Percentiles rank a stretch among this genome's conserved stretches.
These are phyloP conservation scores for Catharus ustulatus DNA, from an alignment of 2,797 vertebrate genomes.

Conservation along the genomic window DNA sequence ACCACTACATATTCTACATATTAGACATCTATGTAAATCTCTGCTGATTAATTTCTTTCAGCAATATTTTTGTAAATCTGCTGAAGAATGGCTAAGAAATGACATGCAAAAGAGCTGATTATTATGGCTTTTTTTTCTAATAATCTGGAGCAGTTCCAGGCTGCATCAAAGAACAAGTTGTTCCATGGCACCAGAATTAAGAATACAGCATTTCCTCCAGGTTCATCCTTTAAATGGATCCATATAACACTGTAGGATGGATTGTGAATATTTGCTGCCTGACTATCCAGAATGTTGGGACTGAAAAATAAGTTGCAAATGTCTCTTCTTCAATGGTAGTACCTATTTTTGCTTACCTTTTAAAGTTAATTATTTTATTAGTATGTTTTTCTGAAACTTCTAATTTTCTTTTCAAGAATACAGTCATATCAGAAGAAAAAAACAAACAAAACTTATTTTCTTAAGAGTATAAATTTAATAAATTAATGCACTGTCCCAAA, in stretches of 20 bases:
- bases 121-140: not conserved
- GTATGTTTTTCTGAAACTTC: not conserved
- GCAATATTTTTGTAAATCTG: not conserved
- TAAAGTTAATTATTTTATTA: not conserved
- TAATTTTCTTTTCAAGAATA: not conserved
- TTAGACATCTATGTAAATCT: not conserved
- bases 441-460: not conserved
- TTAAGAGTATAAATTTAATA: not conserved
- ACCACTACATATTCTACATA: not conserved
- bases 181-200: not conserved
- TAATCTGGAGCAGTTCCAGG: not conserved
- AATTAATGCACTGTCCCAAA: not conserved
- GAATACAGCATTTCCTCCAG: not conserved
- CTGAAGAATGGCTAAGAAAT: not conserved
- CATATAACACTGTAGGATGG: not conserved
- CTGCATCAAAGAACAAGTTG: not conserved
- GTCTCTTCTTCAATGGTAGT: not conserved
- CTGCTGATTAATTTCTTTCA: not conserved
- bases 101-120: not conserved
- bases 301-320: not conserved
- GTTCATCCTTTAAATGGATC: not conserved
- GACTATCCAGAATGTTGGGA: not conserved
- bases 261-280: not conserved
- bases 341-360: not conserved
- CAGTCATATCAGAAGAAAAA: not conserved